Conservation (phyloP, 1,140 invertebrate species). For the Cheumatopsyche charites region DNA sequence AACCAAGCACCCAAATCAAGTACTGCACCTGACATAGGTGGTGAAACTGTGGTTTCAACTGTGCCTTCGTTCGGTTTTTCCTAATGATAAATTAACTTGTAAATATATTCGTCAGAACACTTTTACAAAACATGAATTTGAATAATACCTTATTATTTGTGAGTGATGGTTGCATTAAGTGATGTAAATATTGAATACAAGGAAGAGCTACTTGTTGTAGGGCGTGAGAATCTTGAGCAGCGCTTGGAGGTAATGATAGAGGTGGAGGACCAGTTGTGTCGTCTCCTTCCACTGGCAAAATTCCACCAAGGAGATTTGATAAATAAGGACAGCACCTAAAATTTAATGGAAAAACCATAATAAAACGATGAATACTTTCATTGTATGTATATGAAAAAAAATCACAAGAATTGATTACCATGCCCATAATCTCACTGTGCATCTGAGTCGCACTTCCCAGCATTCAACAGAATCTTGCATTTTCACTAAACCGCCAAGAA, state of each 20-base stretch:
- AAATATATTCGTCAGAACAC: not conserved
- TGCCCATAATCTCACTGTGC: conserved; percentile 73
- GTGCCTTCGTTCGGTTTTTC: conserved; percentile 20
- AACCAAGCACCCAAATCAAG: conserved; percentile 59
- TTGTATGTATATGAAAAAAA: conserved; percentile 12
- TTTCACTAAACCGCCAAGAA: conserved; percentile 85
- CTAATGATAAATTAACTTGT: conserved; percentile 10
- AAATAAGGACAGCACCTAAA: conserved; percentile 60
- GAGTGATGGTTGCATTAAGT: conserved; percentile 55
- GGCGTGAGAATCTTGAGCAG: conserved; percentile 51
- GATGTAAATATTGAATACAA: conserved; percentile 60
- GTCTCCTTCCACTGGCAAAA: conserved; percentile 50
- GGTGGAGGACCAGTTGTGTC: conserved; percentile 29
- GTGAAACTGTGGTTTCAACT: conserved; percentile 32
- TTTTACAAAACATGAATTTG: not conserved
- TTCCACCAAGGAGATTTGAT: conserved; percentile 55
- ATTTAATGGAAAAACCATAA: conserved; percentile 13
- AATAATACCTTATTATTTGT: not conserved
- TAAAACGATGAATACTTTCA: no score
- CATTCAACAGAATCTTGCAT: conserved; percentile 85
- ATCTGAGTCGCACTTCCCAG: conserved; percentile 92
- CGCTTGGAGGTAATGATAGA: conserved; percentile 25
- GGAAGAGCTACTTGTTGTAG: conserved; percentile 60
- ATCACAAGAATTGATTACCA: conserved; percentile 52
- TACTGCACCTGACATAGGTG: conserved; percentile 50